phyloP scores from a whole-genome alignment of 2,113 vertebrate species.

The Muscicapa adusta region DNA sequence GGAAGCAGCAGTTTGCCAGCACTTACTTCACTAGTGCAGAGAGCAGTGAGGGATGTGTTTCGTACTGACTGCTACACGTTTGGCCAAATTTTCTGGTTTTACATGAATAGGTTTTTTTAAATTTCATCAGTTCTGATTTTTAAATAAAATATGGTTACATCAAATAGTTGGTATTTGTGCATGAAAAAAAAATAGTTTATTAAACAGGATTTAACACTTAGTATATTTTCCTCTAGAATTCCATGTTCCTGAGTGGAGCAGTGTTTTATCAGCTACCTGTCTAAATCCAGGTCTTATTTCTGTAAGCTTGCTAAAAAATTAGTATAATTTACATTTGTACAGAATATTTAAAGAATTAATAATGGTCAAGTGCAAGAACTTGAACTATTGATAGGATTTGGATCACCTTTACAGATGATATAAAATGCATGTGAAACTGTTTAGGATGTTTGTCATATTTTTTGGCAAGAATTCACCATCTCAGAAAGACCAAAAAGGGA shows the following conservation, averaged over 20 bases:
- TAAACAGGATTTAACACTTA: neutral
- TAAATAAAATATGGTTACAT: neutral
- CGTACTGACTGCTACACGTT: accelerated
- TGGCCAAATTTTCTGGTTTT: neutral
- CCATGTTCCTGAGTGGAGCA: neutral
- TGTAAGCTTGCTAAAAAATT: neutral
- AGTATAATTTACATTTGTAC: neutral
- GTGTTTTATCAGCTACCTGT: neutral
- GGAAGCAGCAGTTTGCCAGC: neutral
- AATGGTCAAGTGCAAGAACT: neutral
- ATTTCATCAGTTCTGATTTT: neutral
- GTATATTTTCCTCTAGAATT: neutral
- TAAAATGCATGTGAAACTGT: neutral
- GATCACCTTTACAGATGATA: neutral
- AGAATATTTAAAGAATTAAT: neutral
- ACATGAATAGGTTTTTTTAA: too few relatives aligned
- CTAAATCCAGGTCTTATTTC: neutral
- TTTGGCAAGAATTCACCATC: neutral
- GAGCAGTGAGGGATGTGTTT: neutral
- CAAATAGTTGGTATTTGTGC: neutral
- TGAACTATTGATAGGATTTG: neutral
- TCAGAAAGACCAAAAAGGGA: neutral
- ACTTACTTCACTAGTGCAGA: neutral
- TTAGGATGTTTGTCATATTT: neutral
- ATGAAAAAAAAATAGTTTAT: neutral